Base-by-base conservation (phyloP, 2,113 vertebrate species). In the Trichomycterus rosablanca region DNA sequence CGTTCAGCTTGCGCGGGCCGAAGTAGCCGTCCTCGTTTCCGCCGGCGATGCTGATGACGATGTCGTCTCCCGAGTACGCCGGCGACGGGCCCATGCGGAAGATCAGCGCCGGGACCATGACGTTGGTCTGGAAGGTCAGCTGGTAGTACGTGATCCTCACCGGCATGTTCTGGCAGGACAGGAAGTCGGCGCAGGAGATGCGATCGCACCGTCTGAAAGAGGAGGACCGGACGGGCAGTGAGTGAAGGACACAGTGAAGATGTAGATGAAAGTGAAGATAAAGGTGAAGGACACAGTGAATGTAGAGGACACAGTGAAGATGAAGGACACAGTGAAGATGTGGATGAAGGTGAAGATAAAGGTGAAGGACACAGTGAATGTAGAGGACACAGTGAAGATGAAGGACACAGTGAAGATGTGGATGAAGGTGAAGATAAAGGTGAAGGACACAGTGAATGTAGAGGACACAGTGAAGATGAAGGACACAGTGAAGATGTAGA, bases 1-100 rank as follows among this genome's bases (percentile, higher is more conserved):
- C 63, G 11, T 92, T 93, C 28, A 95, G 88, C 62, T 92, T 86
- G 35, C 88, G 82, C 1, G 92, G 92, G 83, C 89, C 82, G 63
- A 98, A 98, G 85, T 88, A 94, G 71, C 84, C 86, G n/a, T 92
- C 92, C 60, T 90, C 90, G 0, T 97, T 94, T 11, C 94, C 94
- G 22, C 74, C 76, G 34, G 83, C 88, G 80, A 98, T 91, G 63
- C 84, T 86, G 62, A 98, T 84, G 6, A 93, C 78, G 28, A 97
- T 89, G 77, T 84, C 93, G 85, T 98, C 95, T 0, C 94, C 93
- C 0, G 91, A 80, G 50, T 91, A 96, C 67, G 88, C 91, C 0
- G 94, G 94, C 0, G 94, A 93, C 0, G 94, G 95, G 2, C 90
- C 92, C 22, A 98, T 98, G 37, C 93, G 93, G 81, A 98, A 98